Base-by-base conservation (phyloP, 2,888 invertebrate species). In the Nemurella pictetii region DNA sequence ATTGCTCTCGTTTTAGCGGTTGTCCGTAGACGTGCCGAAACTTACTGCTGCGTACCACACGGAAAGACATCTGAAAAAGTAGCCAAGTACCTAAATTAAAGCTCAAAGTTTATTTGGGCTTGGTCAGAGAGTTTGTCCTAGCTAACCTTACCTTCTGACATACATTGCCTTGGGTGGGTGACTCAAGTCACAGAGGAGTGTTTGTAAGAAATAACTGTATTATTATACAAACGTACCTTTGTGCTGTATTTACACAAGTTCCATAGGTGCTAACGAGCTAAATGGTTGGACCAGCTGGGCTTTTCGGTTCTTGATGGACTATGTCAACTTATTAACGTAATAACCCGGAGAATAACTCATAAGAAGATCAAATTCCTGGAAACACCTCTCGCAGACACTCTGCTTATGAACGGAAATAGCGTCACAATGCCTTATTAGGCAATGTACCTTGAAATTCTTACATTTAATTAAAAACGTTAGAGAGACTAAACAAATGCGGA, bases 1-100 rank as follows among this genome's bases (percentile, higher is more conserved):
- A 98, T 92, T 97, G 97, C 90, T 99, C 98, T 90, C 98, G 94
- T 92, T 98, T 97, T 88, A 96, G 92, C 88, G 97, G 95, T 90
- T 96, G 96, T 88, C 97, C 97, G 90, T 94, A 96, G 90, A 99
- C 98, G 93, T 99, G 99, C 91, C 98, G 97, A 93, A 98, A 99
- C 93, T 99, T 99, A 91, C 98, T 98, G 92, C 95, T 96, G 92
- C 98, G 96, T 89, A 99, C 97, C 91, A 97, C 97, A 72, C 82
- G 82, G 29, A 82, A 82, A 92, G 97, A 97, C 97, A 98, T 97
- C 87, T 86, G 83, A 83, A 85, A 86, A 5, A 30, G 20, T n/a
- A 5, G n/a, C 78, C 5, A 4, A 30, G 12, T 27, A 29, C 12
- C 27, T n/a, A 1, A 29, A 27, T 30, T 78, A 12, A 25, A 27